Evolutionary conservation across 2,113 vertebrate species (phyloP), one percentile per base, ranked within the genome.

Genomic region (Gambusia holbrooki): DNA sequence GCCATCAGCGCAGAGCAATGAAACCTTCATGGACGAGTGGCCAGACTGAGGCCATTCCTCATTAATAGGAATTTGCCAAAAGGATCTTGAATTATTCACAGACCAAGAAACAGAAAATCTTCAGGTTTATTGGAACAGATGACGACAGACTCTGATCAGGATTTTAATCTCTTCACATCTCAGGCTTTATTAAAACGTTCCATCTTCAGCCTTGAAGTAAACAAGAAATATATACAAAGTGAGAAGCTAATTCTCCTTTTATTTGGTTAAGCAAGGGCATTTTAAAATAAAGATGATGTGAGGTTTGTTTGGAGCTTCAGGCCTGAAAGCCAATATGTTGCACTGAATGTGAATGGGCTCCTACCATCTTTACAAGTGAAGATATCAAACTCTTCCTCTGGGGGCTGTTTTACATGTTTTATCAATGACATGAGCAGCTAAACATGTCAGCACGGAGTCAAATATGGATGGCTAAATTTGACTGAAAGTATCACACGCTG

Each of bases 51-150:
- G 30, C 63, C 48, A 28, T 66, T 60, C 32, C 63, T 74, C 63
- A 74, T 74, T 63, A 62, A 29, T 27, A 48, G 22, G 30, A 74
- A 54, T 54, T 54, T 65, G 42, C 62, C 71, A 32, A 74, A 54
- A 35, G 45, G 62, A 40, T 45, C 28, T 37, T 72, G 60, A 62
- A 62, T 27, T 5, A 62, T 28, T 63, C 28, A 62, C 37, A 66
- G 48, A 66, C 32, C n/a, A 71, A 62, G 69, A n/a, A 60, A 48
- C 45, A 3, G 12, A 30, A 61, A 71, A 40, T 60, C 42, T n/a
- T 74, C 32, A 66, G 63, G 37, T 66, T 29, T 58, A 33, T 60
- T 74, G 28, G 35, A 66, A 60, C 15, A 60, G 64, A 66, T 48
- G 60, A 33, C n/a, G 19, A 27, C 14, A 15, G 10, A 40, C 30